These are phyloP conservation scores for Aproaerema taeniolella DNA, from an alignment of 2,888 invertebrate species.

Conservation along the genomic window DNA sequence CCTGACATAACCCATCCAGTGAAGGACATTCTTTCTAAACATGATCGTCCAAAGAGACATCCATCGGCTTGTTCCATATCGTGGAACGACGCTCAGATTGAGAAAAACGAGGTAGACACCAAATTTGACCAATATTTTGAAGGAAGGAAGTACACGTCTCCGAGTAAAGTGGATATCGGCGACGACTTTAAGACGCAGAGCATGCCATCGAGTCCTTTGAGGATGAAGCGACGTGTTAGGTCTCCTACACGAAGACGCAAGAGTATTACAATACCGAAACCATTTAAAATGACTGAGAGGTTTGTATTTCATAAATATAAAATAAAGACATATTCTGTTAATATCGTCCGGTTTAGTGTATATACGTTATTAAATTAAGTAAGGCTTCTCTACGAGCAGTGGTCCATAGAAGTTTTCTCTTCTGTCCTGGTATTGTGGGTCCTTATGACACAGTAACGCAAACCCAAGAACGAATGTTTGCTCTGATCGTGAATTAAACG, in stretches of 20 bases:
- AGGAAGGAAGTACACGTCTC: slow-evolving; percentile 33
- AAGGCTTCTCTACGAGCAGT: no score
- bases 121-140: slow-evolving; percentile 62
- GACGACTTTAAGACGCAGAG: slow-evolving; percentile 70
- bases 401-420: no score
- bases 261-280: slow-evolving; percentile 79
- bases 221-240: slow-evolving; percentile 41
- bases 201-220: slow-evolving; percentile 77
- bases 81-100: slow-evolving; percentile 61
- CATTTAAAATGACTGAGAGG: slow-evolving; percentile 84
- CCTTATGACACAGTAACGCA: no score
- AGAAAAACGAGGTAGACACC: slow-evolving; percentile 52
- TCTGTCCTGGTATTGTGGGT: no score
- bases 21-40: no score
- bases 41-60: slow-evolving; percentile 54
- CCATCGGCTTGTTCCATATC: slow-evolving; percentile 69
- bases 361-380: no score
- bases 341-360: no score
- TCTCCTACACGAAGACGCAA: slow-evolving; percentile 43
- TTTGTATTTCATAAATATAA: slow-evolving; percentile 32
- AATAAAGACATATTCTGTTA: no score
- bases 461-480: no score
- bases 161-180: slow-evolving; percentile 26
- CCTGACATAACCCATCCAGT: slow-evolving; percentile 32
- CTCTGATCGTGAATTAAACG: no score